Conservation (phyloP, 2,797 vertebrate species). For the Xiphophorus birchmanni region DNA sequence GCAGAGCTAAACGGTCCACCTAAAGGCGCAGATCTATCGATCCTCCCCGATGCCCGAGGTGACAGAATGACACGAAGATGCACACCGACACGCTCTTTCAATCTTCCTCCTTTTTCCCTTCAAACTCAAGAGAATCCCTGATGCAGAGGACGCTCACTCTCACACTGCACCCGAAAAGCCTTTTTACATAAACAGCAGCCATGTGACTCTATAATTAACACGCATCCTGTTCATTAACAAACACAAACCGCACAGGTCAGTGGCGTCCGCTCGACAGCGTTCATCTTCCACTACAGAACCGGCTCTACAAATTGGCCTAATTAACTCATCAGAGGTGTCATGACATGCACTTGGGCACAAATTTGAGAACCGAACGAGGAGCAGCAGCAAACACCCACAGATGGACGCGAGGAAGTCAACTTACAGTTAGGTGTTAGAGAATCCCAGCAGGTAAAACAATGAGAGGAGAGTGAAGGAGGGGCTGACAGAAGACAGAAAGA, state of each 20-base stretch:
- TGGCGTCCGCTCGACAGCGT: conserved; percentile 39
- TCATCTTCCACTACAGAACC: conserved; percentile 35
- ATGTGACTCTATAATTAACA: conserved; percentile 33
- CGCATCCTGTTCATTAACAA: conserved; percentile 37
- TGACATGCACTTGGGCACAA: conserved; percentile 44
- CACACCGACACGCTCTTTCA: conserved; percentile 31
- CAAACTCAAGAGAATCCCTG: conserved; percentile 53
- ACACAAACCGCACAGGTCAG: conserved; percentile 49
- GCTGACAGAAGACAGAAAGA: conserved; percentile 17
- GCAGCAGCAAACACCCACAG: conserved; percentile 16
- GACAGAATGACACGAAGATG: conserved; percentile 52
- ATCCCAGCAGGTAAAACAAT: conserved; percentile 40
- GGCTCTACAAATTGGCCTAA: conserved; percentile 63
- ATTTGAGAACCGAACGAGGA: conserved; percentile 33
- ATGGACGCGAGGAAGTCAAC: conserved; percentile 55
- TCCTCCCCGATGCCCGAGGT: conserved; percentile 53
- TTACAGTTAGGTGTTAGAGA: conserved; percentile 65
- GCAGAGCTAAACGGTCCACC: conserved; percentile 68
- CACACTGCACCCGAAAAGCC: conserved; percentile 42
- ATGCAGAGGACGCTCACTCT: conserved; percentile 58
- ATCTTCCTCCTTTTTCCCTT: conserved; percentile 36
- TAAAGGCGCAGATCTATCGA: conserved; percentile 68
- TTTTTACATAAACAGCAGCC: conserved; percentile 58
- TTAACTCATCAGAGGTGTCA: conserved; percentile 67
- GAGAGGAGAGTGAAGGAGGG: conserved; percentile 40